A percentile compares a stretch with the other conserved stretches of the same genome.
These are phyloP conservation scores for Euglossa dilemma DNA, from an alignment of 1,140 invertebrate genomes.

Conservation along the genomic window DNA sequence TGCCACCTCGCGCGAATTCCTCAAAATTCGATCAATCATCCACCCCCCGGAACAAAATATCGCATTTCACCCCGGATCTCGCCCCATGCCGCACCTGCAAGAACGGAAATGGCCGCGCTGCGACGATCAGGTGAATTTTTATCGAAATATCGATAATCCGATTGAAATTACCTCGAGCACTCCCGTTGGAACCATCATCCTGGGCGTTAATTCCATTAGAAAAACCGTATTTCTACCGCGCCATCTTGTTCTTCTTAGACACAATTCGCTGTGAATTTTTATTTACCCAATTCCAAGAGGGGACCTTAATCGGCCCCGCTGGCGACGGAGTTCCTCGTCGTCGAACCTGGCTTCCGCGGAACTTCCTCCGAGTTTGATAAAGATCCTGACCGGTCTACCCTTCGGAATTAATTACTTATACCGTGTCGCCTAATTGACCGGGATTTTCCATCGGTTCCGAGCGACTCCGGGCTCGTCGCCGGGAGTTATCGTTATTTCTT, in stretches of 20 bases:
- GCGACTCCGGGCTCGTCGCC: neutral
- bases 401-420: constrained; percentile 47
- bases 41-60: no score
- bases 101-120: no score
- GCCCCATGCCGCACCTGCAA: no score
- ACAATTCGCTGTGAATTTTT: constrained; percentile 23
- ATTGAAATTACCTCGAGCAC: constrained; percentile 28
- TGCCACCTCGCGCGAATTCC: no score
- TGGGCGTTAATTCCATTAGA: constrained; percentile 31
- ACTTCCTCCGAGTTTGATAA: constrained; percentile 46
- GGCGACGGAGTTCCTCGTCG: no score
- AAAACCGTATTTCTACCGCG: constrained; percentile 10
- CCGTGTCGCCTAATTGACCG: constrained; percentile 48
- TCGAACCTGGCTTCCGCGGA: constrained; percentile 20
- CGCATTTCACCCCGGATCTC: no score
- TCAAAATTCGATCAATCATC: no score
- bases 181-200: neutral
- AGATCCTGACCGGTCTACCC: constrained; percentile 32
- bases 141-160: neutral
- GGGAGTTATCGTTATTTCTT: constrained; percentile 2
- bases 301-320: constrained; percentile 40
- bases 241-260: neutral
- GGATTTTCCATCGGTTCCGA: constrained; percentile 36
- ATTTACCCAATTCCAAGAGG: neutral
- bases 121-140: neutral